Percentiles rank a stretch among this genome's conserved stretches.
Evolutionary conservation across 2,888 invertebrate genomes (phyloP).

Genomic region (Tuberolachnus salignus): DNA sequence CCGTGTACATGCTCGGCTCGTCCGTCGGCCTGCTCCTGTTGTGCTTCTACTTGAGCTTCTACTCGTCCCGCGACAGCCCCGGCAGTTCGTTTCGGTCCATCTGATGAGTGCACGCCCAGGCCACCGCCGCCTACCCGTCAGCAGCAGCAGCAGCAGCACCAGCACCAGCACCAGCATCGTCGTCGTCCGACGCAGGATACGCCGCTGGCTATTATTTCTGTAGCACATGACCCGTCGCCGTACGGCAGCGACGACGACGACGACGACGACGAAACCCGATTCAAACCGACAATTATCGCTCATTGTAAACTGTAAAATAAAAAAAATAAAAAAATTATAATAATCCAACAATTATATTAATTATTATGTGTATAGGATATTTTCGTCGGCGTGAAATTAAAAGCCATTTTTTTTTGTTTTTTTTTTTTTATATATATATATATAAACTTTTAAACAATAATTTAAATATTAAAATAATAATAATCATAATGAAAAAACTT

Average conservation of each 20-base stretch:
- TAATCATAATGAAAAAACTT: too few relatives aligned
- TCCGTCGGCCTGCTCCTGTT: constrained; percentile 66
- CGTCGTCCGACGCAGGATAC: constrained; percentile 17
- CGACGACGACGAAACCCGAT: constrained; percentile 33
- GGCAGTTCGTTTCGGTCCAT: constrained; percentile 52
- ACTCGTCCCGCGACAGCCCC: constrained; percentile 64
- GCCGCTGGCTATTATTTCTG: constrained; percentile 54
- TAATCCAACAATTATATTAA: too few relatives aligned
- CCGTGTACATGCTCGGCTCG: constrained; percentile 66
- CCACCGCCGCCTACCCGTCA: constrained; percentile 13
- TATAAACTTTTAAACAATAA: too few relatives aligned
- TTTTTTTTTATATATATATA: too few relatives aligned
- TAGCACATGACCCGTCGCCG: constrained; percentile 9
- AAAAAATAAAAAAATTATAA: too few relatives aligned
- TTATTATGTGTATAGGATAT: too few relatives aligned
- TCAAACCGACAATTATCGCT: constrained; percentile 51
- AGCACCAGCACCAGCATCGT: constrained; percentile 35
- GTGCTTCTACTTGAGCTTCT: constrained; percentile 68
- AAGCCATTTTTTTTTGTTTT: too few relatives aligned
- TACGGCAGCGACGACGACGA: constrained; percentile 1
- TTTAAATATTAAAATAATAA: too few relatives aligned
- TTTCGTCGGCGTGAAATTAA: too few relatives aligned
- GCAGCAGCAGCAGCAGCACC: constrained; percentile 1
- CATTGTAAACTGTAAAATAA: constrained; percentile 42
- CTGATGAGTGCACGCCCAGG: constrained; percentile 55